Base-by-base conservation (phyloP, 2,888 invertebrate genomes). In the Galerucella nymphaeae region DNA sequence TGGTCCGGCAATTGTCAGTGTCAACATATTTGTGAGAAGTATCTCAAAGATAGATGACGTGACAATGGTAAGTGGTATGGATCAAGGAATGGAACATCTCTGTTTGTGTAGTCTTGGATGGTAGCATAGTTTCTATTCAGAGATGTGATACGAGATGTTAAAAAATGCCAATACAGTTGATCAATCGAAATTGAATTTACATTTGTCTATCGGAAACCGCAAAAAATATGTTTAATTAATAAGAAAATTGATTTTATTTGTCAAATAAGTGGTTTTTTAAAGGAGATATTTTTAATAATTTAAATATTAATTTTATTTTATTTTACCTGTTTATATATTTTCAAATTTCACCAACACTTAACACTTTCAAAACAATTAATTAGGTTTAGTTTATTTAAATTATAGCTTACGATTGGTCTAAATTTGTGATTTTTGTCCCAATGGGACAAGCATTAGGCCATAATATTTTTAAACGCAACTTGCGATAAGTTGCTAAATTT, bases 21-120 rank as follows among this genome's bases (percentile, higher is more conserved):
- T 97, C 92, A 97, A 97, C 94, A 96, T 97, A 91, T 96, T 96
- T 93, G 95, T 97, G 90, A 91, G 97, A 92, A 97, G 97, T 94
- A 96, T 98, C 91, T 96, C 96, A 90, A 96, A 97, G 92, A 97
- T 97, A 91, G 97, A 97, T 93, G 97, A 97, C 92, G 96, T 97
- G 89, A 97, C 96, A 85, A 97, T 97, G 97, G 97, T 97, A 95
- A 96, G 96, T 96, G 88, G 86, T 84, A 79, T 76, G 77, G 72
- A 72, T 74, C 80, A 81, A 78, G 78, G 81, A 82, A 83, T 82
- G 82, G 79, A 76, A 79, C 77, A 79, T 81, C 82, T 83, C 81
- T 83, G 81, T 83, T 82, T 83, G 81, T 84, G 83, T 84, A 84
- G 83, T 82, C 76, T 82, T 83, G 82, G 81, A 82, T 83, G 82